phyloP scores from a whole-genome alignment of 2,113 vertebrate genomes.

The Rhinopomastus cyanomelas region DNA sequence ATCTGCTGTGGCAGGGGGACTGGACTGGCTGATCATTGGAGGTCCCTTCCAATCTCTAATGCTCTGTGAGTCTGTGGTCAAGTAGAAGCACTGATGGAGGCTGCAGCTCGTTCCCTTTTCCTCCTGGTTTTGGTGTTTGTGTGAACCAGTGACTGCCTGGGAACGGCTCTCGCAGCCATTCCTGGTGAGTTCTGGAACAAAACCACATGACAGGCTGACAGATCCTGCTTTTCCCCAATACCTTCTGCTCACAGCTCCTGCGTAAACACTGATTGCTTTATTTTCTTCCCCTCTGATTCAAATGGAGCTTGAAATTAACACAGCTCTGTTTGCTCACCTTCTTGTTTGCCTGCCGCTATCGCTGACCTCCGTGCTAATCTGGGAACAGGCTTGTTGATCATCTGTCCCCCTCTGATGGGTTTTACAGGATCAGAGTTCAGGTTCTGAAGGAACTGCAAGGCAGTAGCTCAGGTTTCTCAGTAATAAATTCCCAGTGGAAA shows the following conservation, averaged over 20 bases:
- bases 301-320: constrained; percentile 59
- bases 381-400: not conserved
- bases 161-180: not conserved
- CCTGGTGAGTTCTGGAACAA: not conserved
- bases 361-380: constrained; percentile 29
- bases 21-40: no score
- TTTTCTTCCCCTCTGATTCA: not conserved
- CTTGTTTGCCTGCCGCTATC: not conserved
- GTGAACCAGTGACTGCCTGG: not conserved
- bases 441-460: not conserved
- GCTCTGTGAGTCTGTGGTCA: no score
- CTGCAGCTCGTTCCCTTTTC: not conserved
- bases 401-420: not conserved
- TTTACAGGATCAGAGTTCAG: not conserved
- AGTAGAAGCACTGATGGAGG: no score
- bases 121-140: not conserved
- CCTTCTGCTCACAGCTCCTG: not conserved
- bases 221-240: not conserved
- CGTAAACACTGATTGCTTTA: not conserved
- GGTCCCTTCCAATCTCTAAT: no score
- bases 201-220: not conserved
- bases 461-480: not conserved
- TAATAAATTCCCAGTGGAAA: not conserved
- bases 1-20: no score
- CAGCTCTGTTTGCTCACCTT: constrained; percentile 13